Evolutionary conservation across 1,140 invertebrate genomes (phyloP).

Genomic region (Drosophila pallidifrons): DNA sequence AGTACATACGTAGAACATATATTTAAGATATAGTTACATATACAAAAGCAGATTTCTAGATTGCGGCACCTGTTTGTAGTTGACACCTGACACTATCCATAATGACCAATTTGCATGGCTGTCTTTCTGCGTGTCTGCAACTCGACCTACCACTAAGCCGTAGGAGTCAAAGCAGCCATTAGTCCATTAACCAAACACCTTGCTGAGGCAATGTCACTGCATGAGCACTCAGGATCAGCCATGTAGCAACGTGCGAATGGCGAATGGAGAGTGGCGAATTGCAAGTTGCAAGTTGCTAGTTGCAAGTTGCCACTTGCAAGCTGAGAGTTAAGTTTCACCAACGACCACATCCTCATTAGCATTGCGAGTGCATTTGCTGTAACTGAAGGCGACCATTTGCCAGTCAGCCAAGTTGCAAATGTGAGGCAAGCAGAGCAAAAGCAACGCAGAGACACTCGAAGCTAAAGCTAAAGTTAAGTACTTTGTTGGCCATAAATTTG

Average conservation of each 20-base stretch:
- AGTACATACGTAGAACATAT: background rate
- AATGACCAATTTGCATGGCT: background rate
- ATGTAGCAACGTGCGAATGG: no score
- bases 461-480: constrained; percentile 69
- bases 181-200: constrained; percentile 50
- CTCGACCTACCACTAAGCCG: background rate
- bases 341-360: constrained; percentile 45
- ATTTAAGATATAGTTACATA: background rate
- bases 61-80: background rate
- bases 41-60: background rate
- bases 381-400: constrained; percentile 48
- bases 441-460: constrained; percentile 52
- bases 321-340: constrained; percentile 32
- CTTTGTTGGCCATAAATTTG: constrained; percentile 78
- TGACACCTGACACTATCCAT: background rate
- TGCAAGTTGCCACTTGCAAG: constrained; percentile 20
- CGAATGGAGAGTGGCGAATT: constrained; percentile 11
- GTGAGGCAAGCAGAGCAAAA: background rate
- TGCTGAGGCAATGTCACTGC: constrained; percentile 21
- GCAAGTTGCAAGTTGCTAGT: constrained; percentile 7
- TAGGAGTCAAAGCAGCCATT: constrained; percentile 10
- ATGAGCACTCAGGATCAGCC: constrained; percentile 11
- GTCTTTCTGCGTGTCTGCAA: background rate
- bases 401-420: constrained; percentile 41
- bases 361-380: constrained; percentile 36